Conservation (phyloP, 1,140 invertebrate species). For the Phortica variegata region DNA sequence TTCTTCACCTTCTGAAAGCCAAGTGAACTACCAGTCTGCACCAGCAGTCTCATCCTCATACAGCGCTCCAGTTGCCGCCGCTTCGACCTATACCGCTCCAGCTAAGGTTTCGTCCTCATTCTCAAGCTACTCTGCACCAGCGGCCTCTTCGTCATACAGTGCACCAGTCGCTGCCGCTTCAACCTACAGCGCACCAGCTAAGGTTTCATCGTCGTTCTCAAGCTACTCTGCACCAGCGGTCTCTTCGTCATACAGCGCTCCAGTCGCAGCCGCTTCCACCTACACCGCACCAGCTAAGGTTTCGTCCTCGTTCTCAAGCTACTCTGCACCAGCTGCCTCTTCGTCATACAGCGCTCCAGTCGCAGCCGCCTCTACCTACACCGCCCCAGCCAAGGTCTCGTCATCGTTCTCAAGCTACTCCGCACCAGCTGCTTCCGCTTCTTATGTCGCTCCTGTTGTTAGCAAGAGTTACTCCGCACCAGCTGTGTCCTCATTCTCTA, state of each 20-base stretch:
- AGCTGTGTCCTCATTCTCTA: constrained; percentile 11
- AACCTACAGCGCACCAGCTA: constrained; percentile 1
- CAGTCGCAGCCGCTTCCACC: background rate
- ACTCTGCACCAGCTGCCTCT: constrained; percentile 1
- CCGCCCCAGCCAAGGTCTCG: constrained; percentile 3
- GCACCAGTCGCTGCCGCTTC: constrained; percentile 6
- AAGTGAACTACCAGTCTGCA: constrained; percentile 10
- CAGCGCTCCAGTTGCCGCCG: constrained; percentile 5
- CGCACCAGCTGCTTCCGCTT: constrained; percentile 17
- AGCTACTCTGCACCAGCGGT: constrained; percentile 13
- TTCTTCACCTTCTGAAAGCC: background rate
- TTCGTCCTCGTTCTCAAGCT: background rate
- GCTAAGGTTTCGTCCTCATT: background rate
- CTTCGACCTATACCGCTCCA: constrained; percentile 7
- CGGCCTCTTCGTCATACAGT: constrained; percentile 1
- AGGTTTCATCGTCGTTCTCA: background rate
- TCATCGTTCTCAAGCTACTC: constrained; percentile 22
- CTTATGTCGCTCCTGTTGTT: constrained; percentile 20
- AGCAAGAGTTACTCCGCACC: constrained; percentile 4
- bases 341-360: constrained; percentile 13
- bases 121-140: constrained; percentile 2
- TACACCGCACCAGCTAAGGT: constrained; percentile 9
- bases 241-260: constrained; percentile 15
- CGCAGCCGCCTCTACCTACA: constrained; percentile 3
- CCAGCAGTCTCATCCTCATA: constrained; percentile 16